These are phyloP conservation scores for Enoplosus armatus DNA, from an alignment of 2,797 vertebrate genomes.

Conservation along the genomic window DNA sequence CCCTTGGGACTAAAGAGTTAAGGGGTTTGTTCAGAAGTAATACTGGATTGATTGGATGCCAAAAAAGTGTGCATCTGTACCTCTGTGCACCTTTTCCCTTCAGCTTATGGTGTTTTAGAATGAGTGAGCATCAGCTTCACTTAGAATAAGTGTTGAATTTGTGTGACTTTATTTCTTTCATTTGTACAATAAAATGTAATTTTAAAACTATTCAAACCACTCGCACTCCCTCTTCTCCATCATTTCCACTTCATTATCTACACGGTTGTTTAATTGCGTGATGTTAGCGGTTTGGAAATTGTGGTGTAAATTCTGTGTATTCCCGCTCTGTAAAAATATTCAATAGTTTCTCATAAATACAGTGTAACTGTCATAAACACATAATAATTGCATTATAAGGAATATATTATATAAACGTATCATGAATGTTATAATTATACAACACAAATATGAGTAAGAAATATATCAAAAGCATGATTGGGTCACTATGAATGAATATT, in stretches of 20 bases:
- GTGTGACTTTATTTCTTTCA: neutral
- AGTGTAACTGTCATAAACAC: neutral
- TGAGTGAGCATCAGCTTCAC: neutral
- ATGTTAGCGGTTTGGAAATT: neutral
- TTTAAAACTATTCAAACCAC: neutral
- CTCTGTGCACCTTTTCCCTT: neutral
- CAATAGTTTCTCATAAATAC: neutral
- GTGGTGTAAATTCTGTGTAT: neutral
- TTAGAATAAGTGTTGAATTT: neutral
- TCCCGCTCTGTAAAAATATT: neutral
- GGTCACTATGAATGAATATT: neutral
- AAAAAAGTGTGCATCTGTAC: neutral
- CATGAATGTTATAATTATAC: neutral
- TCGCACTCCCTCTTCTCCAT: neutral
- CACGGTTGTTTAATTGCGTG: neutral
- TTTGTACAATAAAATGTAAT: conserved; percentile 4
- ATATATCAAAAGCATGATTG: neutral
- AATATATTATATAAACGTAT: neutral
- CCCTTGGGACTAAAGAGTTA: neutral
- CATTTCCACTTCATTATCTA: neutral
- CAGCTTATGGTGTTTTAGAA: neutral
- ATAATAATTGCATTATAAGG: too few species aligned
- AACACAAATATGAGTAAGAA: neutral
- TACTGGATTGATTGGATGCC: neutral
- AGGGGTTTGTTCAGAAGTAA: neutral